Evolutionary conservation across 1,140 invertebrate genomes (phyloP).

Genomic region (Lanistes nyassanus): DNA sequence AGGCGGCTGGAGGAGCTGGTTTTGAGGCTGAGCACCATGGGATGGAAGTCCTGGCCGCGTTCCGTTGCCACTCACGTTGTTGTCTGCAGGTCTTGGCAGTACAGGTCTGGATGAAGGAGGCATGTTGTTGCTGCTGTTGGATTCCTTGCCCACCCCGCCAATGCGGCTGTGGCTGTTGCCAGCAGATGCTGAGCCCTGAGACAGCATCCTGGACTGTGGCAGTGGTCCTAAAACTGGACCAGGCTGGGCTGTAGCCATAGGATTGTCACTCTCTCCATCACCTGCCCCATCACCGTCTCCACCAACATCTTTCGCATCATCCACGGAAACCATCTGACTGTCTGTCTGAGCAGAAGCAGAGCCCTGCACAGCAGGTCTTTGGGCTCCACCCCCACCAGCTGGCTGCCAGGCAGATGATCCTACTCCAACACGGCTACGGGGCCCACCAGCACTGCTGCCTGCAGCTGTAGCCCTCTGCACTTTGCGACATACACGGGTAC

Average conservation of each 20-base stretch:
- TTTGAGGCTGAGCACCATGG: background rate
- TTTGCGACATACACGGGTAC: background rate
- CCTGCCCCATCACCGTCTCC: slow-evolving; percentile 8
- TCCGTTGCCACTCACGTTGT: background rate
- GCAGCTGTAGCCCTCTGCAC: background rate
- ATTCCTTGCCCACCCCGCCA: slow-evolving; percentile 37
- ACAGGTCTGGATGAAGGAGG: background rate
- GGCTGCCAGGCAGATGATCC: background rate
- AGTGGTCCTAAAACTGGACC: background rate
- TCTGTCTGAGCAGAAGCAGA: slow-evolving; percentile 9
- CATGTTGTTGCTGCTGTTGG: slow-evolving; percentile 18
- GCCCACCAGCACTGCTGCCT: background rate
- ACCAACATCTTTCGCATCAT: background rate
- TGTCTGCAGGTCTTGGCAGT: background rate
- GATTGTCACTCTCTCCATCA: background rate
- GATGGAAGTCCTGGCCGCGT: background rate
- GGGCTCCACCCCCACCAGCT: slow-evolving; percentile 10
- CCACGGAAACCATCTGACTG: background rate
- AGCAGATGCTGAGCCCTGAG: slow-evolving; percentile 15
- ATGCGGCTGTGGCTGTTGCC: slow-evolving; percentile 30
- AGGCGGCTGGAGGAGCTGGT: background rate
- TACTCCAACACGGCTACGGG: background rate
- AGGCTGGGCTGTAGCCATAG: background rate
- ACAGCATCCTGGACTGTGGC: slow-evolving; percentile 13
- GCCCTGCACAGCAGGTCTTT: slow-evolving; percentile 34